A percentile compares a stretch with the other conserved stretches of the same genome.
These are phyloP conservation scores for Alfaro cultratus DNA, from an alignment of 2,797 vertebrate genomes.

Conservation along the genomic window DNA sequence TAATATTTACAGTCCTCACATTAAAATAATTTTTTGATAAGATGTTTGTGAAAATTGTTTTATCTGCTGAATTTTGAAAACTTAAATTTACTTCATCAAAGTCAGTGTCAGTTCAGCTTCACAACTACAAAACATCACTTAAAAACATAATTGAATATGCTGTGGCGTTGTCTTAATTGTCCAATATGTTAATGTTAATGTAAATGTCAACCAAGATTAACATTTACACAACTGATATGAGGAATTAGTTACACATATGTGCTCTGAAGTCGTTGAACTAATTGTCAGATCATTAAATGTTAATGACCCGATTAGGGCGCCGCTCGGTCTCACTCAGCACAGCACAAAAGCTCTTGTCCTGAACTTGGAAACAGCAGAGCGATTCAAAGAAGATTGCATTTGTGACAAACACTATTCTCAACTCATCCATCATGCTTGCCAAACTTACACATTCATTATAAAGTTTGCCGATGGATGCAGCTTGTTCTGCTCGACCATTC, in stretches of 20 bases:
- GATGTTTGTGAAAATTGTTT: neutral
- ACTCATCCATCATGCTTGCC: conserved; percentile 84
- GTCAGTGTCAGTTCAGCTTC: conserved; percentile 33
- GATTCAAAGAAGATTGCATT: conserved; percentile 77
- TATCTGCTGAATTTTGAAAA: neutral
- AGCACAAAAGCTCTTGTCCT: conserved; percentile 38
- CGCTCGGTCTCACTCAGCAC: conserved; percentile 58
- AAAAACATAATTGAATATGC: conserved; percentile 58
- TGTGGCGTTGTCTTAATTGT: conserved; percentile 52
- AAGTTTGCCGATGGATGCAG: conserved; percentile 83
- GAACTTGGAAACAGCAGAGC: conserved; percentile 66
- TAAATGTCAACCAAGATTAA: conserved; percentile 72
- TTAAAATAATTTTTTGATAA: neutral
- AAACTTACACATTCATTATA: conserved; percentile 83
- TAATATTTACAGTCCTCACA: neutral
- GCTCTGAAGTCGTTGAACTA: conserved; percentile 59
- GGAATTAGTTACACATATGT: conserved; percentile 57
- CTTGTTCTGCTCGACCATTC: conserved; percentile 70
- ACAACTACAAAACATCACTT: conserved; percentile 46
- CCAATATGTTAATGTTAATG: conserved; percentile 65
- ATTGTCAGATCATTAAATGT: conserved; percentile 73
- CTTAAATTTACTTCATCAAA: neutral
- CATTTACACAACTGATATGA: conserved; percentile 63
- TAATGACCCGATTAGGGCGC: conserved; percentile 71
- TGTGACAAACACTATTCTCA: conserved; percentile 80